A percentile compares a stretch with the other conserved stretches of the same genome.
These are phyloP conservation scores for Antheraea mylitta DNA, from an alignment of 1,140 invertebrate species.

Conservation along the genomic window DNA sequence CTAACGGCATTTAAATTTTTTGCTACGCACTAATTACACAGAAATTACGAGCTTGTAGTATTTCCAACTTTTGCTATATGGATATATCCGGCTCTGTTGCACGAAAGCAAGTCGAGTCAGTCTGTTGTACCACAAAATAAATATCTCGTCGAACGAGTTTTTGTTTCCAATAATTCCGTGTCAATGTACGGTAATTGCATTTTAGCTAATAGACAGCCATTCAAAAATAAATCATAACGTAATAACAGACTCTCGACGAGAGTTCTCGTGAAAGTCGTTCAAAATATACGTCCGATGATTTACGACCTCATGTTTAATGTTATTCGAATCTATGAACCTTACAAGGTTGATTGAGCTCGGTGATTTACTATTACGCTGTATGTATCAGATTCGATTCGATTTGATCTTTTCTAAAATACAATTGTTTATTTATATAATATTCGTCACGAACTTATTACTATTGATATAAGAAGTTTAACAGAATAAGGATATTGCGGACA, in stretches of 20 bases:
- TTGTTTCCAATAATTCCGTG: slow-evolving; percentile 7
- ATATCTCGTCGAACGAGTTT: neutral
- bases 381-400: no score
- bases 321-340: neutral
- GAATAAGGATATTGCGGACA: no score
- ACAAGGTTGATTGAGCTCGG: neutral
- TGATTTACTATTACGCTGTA: neutral
- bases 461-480: no score
- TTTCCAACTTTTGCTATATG: no score
- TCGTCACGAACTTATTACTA: no score
- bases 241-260: neutral
- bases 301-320: neutral
- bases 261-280: slow-evolving; percentile 9
- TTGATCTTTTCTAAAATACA: no score
- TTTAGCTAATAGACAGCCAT: neutral
- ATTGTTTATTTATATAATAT: no score
- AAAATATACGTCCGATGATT: neutral
- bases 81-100: no score
- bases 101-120: neutral
- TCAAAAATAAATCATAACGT: slow-evolving; percentile 11
- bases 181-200: slow-evolving; percentile 4
- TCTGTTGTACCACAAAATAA: neutral
- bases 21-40: no score
- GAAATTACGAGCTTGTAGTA: no score
- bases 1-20: no score